phyloP scores from a whole-genome alignment of 1,140 invertebrate genomes.

The Trichonephila clavata region DNA sequence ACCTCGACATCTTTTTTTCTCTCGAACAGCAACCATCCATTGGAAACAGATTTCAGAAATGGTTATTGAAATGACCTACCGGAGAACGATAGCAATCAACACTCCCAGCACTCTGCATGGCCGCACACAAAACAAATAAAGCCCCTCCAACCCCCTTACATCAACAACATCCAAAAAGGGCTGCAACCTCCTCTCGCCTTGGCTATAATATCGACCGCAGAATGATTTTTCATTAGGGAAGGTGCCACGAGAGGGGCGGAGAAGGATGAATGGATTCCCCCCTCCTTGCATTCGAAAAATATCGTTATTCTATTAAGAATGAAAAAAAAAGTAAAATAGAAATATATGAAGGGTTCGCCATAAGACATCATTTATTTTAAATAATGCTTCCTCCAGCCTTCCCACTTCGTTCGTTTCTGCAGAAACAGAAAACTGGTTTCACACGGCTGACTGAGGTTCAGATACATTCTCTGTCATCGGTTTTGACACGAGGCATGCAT shows the following conservation, averaged over 20 bases:
- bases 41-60: slow-evolving; percentile 75
- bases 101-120: slow-evolving; percentile 14
- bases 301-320: slow-evolving; percentile 76
- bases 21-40: slow-evolving; percentile 41
- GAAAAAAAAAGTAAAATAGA: slow-evolving; percentile 43
- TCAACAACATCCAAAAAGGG: background rate
- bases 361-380: slow-evolving; percentile 76
- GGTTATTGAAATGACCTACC: slow-evolving; percentile 75
- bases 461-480: slow-evolving; percentile 74
- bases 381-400: slow-evolving; percentile 44
- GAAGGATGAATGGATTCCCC: slow-evolving; percentile 35
- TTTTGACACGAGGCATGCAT: slow-evolving; percentile 73
- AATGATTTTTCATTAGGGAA: slow-evolving; percentile 74
- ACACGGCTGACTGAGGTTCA: slow-evolving; percentile 65
- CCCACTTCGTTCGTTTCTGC: slow-evolving; percentile 37
- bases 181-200: background rate
- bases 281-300: slow-evolving; percentile 62
- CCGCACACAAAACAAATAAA: slow-evolving; percentile 46
- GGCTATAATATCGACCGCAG: slow-evolving; percentile 69
- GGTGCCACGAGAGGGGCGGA: background rate
- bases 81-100: slow-evolving; percentile 63
- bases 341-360: slow-evolving; percentile 62
- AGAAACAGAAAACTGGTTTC: slow-evolving; percentile 63
- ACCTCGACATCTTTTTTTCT: too few relatives aligned
- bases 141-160: background rate